A percentile compares a stretch with the other conserved stretches of the same genome.
These are phyloP conservation scores for Cremastinae sp. DNA, from an alignment of 2,888 invertebrate genomes.

Conservation along the genomic window DNA sequence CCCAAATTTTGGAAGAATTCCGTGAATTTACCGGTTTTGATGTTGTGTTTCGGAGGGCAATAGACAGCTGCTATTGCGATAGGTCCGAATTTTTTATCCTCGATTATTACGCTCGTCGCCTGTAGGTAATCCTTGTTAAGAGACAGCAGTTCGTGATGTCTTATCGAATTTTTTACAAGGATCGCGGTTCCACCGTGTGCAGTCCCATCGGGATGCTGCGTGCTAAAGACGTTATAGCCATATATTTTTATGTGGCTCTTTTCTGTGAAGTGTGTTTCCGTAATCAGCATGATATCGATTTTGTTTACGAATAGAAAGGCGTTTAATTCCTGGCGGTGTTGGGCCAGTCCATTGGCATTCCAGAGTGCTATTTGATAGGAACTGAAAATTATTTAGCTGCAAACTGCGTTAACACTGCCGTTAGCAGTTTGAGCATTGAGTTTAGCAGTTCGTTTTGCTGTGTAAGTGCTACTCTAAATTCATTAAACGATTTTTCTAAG, in stretches of 20 bases:
- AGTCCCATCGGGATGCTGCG: no score
- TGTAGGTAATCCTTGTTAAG: constrained; percentile 50
- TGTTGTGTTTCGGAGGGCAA: constrained; percentile 43
- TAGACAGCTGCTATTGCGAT: constrained; percentile 43
- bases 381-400: constrained; percentile 16
- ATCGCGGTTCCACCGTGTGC: no score
- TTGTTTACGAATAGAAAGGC: constrained; percentile 14
- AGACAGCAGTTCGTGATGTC: constrained; percentile 49
- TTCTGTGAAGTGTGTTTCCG: no score
- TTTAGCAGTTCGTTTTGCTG: no score
- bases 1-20: constrained; percentile 55
- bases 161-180: constrained; percentile 46
- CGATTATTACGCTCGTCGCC: constrained; percentile 56
- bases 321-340: constrained; percentile 9
- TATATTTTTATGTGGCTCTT: constrained; percentile 12
- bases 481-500: no score
- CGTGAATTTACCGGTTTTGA: constrained; percentile 39
- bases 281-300: constrained; percentile 16
- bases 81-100: constrained; percentile 29
- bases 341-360: constrained; percentile 16
- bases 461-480: no score
- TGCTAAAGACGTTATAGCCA: constrained; percentile 7
- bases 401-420: constrained; percentile 25
- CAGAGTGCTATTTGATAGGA: constrained; percentile 15
- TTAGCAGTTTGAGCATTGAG: constrained; percentile 17